Evolutionary conservation across 2,888 invertebrate species (phyloP), one percentile per base, ranked within the genome.

Genomic region (Hipparchia sbordonii): DNA sequence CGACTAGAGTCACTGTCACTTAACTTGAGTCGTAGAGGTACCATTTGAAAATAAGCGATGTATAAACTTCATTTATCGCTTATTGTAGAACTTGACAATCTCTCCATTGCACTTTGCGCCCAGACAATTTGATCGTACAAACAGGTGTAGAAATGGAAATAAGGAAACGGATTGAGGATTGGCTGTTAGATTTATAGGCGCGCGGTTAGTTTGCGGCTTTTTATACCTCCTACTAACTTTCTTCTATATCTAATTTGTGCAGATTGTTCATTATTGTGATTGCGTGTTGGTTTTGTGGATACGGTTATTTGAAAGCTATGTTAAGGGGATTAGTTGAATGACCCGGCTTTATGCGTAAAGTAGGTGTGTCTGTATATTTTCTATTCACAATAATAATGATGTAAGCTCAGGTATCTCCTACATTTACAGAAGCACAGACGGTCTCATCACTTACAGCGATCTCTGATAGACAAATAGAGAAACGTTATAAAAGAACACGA

Each of bases 131-230:
- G 85, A 83, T 84, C 81, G 82, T 83, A 81, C 74, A 77, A 77
- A 78, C 77, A 76, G 79, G 78, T 77, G 79, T 74, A 80, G 78
- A 82, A 84, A 86, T 82, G 82, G 82, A 82, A 87, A 90, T 88
- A 88, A 89, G 90, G 91, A 91, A 90, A 86, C 82, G 77, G 79
- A 83, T 82, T 79, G 81, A 78, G 77, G 77, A 81, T 84, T 79
- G 80, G 76, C 74, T 77, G 76, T 78, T 78, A 78, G 83, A 86
- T 87, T 87, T 87, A 87, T 87, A 82, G 85, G 79, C 82, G 79
- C 80, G 84, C 83, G 84, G 85, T 85, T 82, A 79, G 76, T 72
- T 75, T 80, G 82, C 73, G 81, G 82, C 76, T 77, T 77, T 73
- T 75, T 74, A 73, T 59, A 73, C 72, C 77, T 76, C 72, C 76